Conservation (phyloP, 2,797 vertebrate species). For the Cichlasoma orientale region DNA sequence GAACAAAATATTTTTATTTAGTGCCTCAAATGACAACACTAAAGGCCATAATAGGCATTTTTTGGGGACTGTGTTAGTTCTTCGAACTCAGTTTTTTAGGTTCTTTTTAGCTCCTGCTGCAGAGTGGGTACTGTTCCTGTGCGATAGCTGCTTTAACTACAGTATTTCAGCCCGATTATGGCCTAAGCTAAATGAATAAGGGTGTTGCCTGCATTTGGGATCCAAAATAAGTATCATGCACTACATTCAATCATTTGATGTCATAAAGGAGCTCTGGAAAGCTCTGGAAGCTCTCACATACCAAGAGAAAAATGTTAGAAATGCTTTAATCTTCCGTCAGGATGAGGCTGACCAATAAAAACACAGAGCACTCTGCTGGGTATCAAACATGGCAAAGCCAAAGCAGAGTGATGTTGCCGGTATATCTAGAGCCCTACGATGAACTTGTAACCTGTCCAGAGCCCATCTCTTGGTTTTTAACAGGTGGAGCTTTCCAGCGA, state of each 20-base stretch:
- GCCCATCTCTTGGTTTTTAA: background rate
- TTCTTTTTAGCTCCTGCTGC: background rate
- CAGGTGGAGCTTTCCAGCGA: background rate
- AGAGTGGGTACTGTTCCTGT: fast-evolving
- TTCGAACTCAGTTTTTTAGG: no score
- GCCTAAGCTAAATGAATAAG: background rate
- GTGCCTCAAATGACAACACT: background rate
- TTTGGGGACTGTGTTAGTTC: no score
- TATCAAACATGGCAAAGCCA: background rate
- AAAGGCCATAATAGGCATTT: no score
- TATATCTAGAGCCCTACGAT: background rate
- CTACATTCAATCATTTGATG: background rate
- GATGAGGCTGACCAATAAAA: background rate
- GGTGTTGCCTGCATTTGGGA: fast-evolving
- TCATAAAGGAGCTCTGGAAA: background rate
- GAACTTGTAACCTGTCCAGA: fast-evolving
- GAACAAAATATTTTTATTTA: no score
- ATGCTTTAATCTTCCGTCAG: background rate
- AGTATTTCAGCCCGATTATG: background rate
- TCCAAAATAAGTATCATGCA: background rate
- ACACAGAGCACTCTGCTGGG: background rate
- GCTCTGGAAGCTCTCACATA: background rate
- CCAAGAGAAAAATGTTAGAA: background rate
- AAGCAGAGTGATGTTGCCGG: fast-evolving
- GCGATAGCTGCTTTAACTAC: background rate